Evolutionary conservation across 2,113 vertebrate genomes (phyloP).

Genomic region (Forbesichthys agassizii): DNA sequence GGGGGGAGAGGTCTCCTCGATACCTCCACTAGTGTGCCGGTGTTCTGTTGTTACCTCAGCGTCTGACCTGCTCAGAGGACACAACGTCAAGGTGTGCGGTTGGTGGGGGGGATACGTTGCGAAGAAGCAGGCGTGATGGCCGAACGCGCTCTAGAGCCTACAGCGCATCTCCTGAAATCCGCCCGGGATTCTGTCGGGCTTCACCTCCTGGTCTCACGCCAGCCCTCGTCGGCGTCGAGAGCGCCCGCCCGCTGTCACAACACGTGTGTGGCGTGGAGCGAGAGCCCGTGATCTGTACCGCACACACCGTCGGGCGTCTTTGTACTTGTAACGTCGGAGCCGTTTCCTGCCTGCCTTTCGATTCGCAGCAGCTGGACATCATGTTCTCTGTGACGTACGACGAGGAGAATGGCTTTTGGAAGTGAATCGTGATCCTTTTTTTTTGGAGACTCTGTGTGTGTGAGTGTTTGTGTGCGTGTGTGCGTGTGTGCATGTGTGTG

Average conservation of each 20-base stretch:
- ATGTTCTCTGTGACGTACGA: constrained; percentile 42
- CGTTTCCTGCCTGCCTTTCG: constrained; percentile 10
- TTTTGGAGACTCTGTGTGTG: not conserved
- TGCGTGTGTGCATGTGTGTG: constrained; percentile 14
- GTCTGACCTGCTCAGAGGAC: constrained; percentile 56
- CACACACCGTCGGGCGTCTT: not conserved
- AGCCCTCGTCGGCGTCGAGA: constrained; percentile 36
- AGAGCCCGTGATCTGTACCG: constrained; percentile 39
- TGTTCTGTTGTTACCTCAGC: constrained; percentile 30
- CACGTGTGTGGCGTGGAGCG: constrained; percentile 39
- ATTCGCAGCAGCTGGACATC: constrained; percentile 18
- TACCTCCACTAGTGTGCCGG: constrained; percentile 24
- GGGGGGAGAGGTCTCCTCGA: constrained; percentile 34
- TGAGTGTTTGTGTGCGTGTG: constrained; percentile 1
- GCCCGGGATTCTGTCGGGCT: constrained; percentile 43
- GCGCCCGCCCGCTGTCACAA: constrained; percentile 39
- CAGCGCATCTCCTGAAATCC: constrained; percentile 44
- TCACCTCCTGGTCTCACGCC: constrained; percentile 47
- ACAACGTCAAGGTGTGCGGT: not conserved
- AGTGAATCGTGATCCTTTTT: constrained; percentile 20
- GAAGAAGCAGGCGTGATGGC: constrained; percentile 54
- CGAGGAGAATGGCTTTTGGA: constrained; percentile 41
- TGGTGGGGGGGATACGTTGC: constrained; percentile 37
- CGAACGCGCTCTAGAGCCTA: constrained; percentile 49
- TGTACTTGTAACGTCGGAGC: not conserved